phyloP scores from a whole-genome alignment of 2,888 invertebrate genomes.

The Drosophila planitibia region DNA sequence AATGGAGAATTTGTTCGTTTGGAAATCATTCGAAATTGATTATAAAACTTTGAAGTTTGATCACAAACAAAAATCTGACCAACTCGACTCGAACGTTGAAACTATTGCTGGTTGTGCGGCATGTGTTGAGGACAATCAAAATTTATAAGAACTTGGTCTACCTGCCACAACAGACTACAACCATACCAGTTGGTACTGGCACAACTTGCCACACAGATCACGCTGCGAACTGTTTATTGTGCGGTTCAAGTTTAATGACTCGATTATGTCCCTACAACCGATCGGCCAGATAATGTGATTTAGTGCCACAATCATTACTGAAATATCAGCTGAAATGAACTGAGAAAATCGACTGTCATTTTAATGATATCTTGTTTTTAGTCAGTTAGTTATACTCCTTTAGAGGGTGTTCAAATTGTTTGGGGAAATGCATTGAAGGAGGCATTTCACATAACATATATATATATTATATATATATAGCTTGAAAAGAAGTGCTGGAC shows the following conservation, averaged over 20 bases:
- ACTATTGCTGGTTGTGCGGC: background rate
- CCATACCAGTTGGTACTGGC: background rate
- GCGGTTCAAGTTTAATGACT: too few species aligned
- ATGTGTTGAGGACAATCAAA: background rate
- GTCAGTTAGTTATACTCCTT: background rate
- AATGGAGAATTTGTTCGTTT: background rate
- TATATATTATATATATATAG: background rate
- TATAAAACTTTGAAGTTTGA: background rate
- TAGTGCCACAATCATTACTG: background rate
- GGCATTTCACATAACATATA: background rate
- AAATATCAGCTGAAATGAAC: background rate
- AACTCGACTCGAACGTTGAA: background rate
- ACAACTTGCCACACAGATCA: background rate
- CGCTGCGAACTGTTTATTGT: background rate
- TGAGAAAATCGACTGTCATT: background rate
- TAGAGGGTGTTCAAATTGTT: accelerated
- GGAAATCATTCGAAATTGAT: background rate
- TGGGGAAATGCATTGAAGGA: background rate
- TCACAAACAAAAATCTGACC: background rate
- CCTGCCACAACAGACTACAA: background rate
- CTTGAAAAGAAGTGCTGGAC: background rate
- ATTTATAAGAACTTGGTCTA: background rate
- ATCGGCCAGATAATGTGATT: too few species aligned
- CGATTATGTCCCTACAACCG: too few species aligned
- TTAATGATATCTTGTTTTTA: background rate